These are phyloP conservation scores for Arnoldichthys spilopterus DNA, from an alignment of 2,797 vertebrate genomes.

Conservation along the genomic window DNA sequence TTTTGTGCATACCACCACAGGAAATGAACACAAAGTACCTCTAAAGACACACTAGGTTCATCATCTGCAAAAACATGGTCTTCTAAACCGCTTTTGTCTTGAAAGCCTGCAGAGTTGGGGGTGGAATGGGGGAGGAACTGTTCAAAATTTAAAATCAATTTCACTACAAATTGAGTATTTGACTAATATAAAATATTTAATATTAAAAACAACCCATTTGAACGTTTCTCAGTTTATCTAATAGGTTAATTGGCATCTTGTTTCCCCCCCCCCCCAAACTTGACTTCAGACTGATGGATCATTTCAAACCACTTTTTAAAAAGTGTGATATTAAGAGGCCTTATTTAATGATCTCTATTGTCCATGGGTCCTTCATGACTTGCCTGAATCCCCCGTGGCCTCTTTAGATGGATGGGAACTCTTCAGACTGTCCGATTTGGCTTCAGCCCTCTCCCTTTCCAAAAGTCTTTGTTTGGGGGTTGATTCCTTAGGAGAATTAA, in stretches of 20 bases:
- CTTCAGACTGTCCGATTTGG: conserved; percentile 21
- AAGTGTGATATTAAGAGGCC: too few relatives aligned
- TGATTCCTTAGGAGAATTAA: conserved; percentile 37
- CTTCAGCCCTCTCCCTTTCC: not conserved
- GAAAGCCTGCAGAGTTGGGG: conserved; percentile 50
- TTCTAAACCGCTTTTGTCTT: conserved; percentile 33
- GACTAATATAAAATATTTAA: too few relatives aligned
- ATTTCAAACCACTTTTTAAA: too few relatives aligned
- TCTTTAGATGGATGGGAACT: conserved; percentile 37
- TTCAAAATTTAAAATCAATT: too few relatives aligned
- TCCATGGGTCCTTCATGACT: not conserved
- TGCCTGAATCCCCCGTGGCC: conserved; percentile 45
- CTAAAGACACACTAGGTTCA: conserved; percentile 20
- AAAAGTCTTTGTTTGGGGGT: conserved; percentile 22
- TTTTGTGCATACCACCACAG: not conserved
- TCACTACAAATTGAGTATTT: too few relatives aligned
- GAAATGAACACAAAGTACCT: conserved; percentile 42
- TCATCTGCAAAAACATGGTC: conserved; percentile 29
- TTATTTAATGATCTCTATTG: too few relatives aligned
- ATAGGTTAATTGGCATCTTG: too few relatives aligned
- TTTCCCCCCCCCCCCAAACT: too few relatives aligned
- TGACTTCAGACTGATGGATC: too few relatives aligned
- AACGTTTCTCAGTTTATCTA: too few relatives aligned
- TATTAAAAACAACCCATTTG: too few relatives aligned
- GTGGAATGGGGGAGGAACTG: not conserved